A percentile compares a stretch with the other conserved stretches of the same genome.
Conservation (phyloP, 2,888 invertebrate genomes). For the Phengaris arion region DNA sequence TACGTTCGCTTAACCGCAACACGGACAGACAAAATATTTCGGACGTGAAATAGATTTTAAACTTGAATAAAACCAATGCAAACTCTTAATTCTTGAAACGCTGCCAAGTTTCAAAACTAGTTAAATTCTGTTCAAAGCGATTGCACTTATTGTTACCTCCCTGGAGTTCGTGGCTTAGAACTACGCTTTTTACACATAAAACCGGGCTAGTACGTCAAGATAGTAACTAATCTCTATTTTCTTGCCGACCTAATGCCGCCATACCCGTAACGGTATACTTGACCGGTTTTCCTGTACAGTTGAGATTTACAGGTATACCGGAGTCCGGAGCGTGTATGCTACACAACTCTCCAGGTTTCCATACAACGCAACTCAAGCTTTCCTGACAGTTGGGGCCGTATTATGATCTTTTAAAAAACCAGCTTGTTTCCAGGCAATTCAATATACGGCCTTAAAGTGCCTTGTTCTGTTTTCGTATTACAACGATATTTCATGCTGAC, state of each 20-base stretch:
- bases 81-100: slow-evolving; percentile 52
- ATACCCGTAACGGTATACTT: too few relatives aligned
- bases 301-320: too few relatives aligned
- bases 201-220: neutral
- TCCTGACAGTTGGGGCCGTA: too few relatives aligned
- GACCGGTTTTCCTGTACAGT: too few relatives aligned
- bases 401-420: too few relatives aligned
- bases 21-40: slow-evolving; percentile 28
- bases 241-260: neutral
- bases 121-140: slow-evolving; percentile 51
- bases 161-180: slow-evolving; percentile 44
- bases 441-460: too few relatives aligned
- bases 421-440: too few relatives aligned
- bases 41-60: slow-evolving; percentile 26
- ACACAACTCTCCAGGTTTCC: too few relatives aligned
- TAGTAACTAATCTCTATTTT: neutral
- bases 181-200: slow-evolving; percentile 32
- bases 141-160: slow-evolving; percentile 45
- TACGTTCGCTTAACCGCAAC: neutral
- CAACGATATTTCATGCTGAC: too few relatives aligned
- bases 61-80: slow-evolving; percentile 32
- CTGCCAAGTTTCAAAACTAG: slow-evolving; percentile 54
- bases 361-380: too few relatives aligned
- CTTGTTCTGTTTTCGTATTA: too few relatives aligned
- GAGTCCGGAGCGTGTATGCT: too few relatives aligned